phyloP scores from a whole-genome alignment of 2,113 vertebrate species.

The Thinocorus orbignyianus region DNA sequence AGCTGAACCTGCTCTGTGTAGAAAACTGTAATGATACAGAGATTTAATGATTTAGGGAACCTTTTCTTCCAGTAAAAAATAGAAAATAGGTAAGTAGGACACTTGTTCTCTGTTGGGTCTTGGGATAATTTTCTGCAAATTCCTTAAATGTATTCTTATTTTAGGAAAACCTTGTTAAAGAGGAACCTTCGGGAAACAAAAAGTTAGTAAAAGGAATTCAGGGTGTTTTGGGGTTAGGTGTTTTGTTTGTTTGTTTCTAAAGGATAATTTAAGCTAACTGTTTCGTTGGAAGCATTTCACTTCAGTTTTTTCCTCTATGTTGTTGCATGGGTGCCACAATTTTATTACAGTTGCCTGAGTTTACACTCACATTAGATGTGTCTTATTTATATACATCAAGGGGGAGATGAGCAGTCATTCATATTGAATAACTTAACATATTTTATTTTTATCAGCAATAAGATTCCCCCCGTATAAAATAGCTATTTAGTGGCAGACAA shows the following conservation, averaged over 20 bases:
- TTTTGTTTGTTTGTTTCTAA: not conserved
- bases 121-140: not conserved
- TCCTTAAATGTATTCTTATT: not conserved
- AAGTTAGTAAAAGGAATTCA: not conserved
- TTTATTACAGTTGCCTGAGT: not conserved
- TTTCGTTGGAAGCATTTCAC: not conserved
- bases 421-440: conserved; percentile 40
- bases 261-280: not conserved
- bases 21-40: not conserved
- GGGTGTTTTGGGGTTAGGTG: not conserved
- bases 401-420: conserved; percentile 50
- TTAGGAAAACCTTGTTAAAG: not conserved
- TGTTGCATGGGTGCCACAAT: not conserved
- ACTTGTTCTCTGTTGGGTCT: not conserved
- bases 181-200: not conserved
- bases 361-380: not conserved
- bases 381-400: conserved; percentile 8
- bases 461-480: not conserved
- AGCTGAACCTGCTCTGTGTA: not conserved
- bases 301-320: not conserved
- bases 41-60: not conserved
- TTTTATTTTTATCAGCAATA: conserved; percentile 33
- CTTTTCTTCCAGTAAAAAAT: not conserved
- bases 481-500: not conserved
- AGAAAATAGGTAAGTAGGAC: not conserved